Evolutionary conservation across 2,888 invertebrate genomes (phyloP).

Genomic region (Lasioglossum zephyrum): DNA sequence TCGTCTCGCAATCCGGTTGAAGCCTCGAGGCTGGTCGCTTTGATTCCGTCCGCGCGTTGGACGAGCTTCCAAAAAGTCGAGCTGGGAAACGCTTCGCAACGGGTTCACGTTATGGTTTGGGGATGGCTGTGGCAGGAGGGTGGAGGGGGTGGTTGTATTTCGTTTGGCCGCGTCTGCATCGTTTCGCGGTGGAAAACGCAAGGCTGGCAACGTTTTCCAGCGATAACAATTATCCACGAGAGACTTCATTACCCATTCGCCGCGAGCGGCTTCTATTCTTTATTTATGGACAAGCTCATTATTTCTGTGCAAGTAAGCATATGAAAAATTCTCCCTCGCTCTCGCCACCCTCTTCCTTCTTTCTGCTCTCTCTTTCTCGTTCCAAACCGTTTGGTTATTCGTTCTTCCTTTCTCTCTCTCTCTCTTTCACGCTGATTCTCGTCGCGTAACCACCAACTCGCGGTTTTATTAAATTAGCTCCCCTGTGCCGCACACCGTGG

Average conservation of each 20-base stretch:
- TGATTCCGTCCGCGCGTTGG: slow-evolving; percentile 7
- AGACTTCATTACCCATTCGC: slow-evolving; percentile 83
- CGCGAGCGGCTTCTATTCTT: slow-evolving; percentile 81
- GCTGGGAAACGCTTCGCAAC: slow-evolving; percentile 7
- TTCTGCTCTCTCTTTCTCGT: slow-evolving; percentile 49
- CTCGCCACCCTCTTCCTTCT: slow-evolving; percentile 50
- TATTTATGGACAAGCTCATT: slow-evolving; percentile 84
- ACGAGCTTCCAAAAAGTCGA: slow-evolving; percentile 17
- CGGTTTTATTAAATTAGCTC: slow-evolving; percentile 70
- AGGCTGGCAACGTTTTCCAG: slow-evolving; percentile 75
- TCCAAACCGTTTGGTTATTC: slow-evolving; percentile 14
- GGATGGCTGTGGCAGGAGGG: not conserved
- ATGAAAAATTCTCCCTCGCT: slow-evolving; percentile 80
- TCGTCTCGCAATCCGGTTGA: not conserved
- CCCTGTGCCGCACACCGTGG: slow-evolving; percentile 18
- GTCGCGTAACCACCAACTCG: slow-evolving; percentile 58
- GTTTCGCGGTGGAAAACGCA: slow-evolving; percentile 71
- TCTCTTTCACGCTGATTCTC: slow-evolving; percentile 21
- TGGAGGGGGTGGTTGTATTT: slow-evolving; percentile 42
- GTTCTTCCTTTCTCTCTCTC: not conserved
- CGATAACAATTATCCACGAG: slow-evolving; percentile 82
- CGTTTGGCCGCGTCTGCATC: slow-evolving; percentile 63
- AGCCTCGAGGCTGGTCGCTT: slow-evolving; percentile 14
- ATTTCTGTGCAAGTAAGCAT: slow-evolving; percentile 84
- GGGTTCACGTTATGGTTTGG: not conserved